phyloP scores from a whole-genome alignment of 2,797 vertebrate genomes.

The Acanthurus tractus region DNA sequence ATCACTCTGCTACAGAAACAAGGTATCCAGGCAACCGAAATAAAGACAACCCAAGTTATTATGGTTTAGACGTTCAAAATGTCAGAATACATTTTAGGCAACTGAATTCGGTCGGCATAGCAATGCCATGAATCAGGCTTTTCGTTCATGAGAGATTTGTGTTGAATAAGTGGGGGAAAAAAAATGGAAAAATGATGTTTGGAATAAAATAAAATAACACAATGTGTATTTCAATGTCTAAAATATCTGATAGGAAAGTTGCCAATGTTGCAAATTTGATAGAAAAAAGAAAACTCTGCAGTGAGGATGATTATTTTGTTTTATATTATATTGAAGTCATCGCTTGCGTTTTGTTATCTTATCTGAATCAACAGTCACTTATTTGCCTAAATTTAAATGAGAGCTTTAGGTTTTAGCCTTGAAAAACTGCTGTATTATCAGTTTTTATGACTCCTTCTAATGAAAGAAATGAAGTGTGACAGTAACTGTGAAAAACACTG shows the following conservation, averaged over 20 bases:
- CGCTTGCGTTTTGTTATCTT: background rate
- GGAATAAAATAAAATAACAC: background rate
- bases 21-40: constrained; percentile 75
- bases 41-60: constrained; percentile 39
- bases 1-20: constrained; percentile 66
- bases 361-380: constrained; percentile 5
- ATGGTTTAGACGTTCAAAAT: constrained; percentile 26
- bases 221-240: background rate
- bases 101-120: constrained; percentile 11
- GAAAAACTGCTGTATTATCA: constrained; percentile 7
- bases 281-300: background rate
- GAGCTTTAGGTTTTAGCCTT: constrained; percentile 1
- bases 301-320: no score
- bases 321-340: background rate
- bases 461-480: constrained; percentile 29
- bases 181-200: background rate
- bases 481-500: constrained; percentile 11
- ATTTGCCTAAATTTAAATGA: constrained; percentile 8
- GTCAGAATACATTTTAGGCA: constrained; percentile 33
- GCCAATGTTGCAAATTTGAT: constrained; percentile 1
- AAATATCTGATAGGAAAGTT: background rate
- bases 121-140: constrained; percentile 7
- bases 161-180: background rate
- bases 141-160: background rate
- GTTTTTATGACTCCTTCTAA: constrained; percentile 8